phyloP scores from a whole-genome alignment of 2,113 vertebrate species.

The Macquaria ambigua region DNA sequence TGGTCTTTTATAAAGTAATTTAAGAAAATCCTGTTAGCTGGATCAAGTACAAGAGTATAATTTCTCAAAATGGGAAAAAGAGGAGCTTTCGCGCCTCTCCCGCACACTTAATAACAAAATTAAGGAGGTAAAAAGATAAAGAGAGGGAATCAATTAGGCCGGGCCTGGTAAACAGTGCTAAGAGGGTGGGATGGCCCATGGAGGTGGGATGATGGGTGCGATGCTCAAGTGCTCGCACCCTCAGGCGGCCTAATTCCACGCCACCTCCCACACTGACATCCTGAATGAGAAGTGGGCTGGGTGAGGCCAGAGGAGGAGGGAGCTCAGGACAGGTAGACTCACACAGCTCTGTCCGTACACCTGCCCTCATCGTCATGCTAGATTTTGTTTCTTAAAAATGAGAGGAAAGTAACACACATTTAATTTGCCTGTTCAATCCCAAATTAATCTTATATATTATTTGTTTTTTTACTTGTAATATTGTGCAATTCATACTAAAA shows the following conservation, averaged over 20 bases:
- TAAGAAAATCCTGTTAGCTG: constrained; percentile 99
- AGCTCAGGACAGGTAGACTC: constrained; percentile 21
- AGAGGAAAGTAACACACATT: background rate
- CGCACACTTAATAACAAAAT: constrained; percentile 85
- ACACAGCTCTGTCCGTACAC: background rate
- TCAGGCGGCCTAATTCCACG: constrained; percentile 53
- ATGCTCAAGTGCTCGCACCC: constrained; percentile 55
- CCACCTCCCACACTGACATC: constrained; percentile 54
- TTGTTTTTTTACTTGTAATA: background rate
- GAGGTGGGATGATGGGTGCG: constrained; percentile 61
- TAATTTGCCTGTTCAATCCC: background rate
- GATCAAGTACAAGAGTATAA: constrained; percentile 99
- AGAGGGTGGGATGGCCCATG: constrained; percentile 70
- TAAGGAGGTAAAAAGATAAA: constrained; percentile 84
- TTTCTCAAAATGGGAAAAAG: constrained; percentile 93
- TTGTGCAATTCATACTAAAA: background rate
- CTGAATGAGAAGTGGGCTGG: constrained; percentile 44
- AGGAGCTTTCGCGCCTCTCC: constrained; percentile 78
- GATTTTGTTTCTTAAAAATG: background rate
- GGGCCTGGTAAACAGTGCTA: constrained; percentile 81
- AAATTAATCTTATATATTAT: background rate
- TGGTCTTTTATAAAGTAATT: constrained; percentile 99
- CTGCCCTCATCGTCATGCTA: background rate
- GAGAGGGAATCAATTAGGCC: constrained; percentile 85
- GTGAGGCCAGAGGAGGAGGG: constrained; percentile 31